These are phyloP conservation scores for Coelopa pilipes DNA, from an alignment of 2,888 invertebrate genomes.

Conservation along the genomic window DNA sequence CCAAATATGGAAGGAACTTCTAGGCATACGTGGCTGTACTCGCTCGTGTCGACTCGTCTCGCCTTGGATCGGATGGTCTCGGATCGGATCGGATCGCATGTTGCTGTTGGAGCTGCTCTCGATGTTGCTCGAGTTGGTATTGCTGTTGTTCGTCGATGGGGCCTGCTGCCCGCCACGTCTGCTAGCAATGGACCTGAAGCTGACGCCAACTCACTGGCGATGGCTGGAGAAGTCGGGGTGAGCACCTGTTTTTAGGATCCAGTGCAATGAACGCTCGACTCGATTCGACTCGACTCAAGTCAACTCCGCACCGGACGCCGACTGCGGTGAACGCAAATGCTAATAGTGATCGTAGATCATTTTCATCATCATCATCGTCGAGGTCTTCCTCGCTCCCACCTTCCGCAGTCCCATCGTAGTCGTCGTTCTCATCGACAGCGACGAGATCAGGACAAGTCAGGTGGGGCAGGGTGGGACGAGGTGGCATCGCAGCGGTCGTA, in stretches of 20 bases:
- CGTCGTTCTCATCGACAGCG: background rate
- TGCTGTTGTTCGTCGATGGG: too few species aligned
- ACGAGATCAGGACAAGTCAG: background rate
- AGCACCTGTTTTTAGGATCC: conserved; percentile 59
- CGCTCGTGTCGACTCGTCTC: conserved; percentile 28
- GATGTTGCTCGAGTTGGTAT: too few species aligned
- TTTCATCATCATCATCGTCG: conserved; percentile 8
- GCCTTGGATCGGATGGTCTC: conserved; percentile 57
- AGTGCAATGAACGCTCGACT: conserved; percentile 46
- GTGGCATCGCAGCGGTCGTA: conserved; percentile 9
- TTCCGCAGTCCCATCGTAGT: background rate
- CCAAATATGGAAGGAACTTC: conserved; percentile 56
- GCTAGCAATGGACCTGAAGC: conserved; percentile 48
- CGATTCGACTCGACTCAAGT: background rate
- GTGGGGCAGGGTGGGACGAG: background rate
- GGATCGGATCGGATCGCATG: conserved; percentile 59
- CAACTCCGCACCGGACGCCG: too few species aligned
- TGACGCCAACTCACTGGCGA: conserved; percentile 32
- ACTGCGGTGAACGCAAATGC: conserved; percentile 22
- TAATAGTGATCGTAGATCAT: conserved; percentile 23
- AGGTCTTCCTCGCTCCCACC: background rate
- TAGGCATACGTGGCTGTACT: conserved; percentile 29
- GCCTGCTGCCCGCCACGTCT: background rate
- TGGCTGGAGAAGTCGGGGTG: conserved; percentile 24
- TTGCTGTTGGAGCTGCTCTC: too few species aligned